Conservation (phyloP, 2,888 invertebrate genomes). For the Coenonympha arcania region DNA sequence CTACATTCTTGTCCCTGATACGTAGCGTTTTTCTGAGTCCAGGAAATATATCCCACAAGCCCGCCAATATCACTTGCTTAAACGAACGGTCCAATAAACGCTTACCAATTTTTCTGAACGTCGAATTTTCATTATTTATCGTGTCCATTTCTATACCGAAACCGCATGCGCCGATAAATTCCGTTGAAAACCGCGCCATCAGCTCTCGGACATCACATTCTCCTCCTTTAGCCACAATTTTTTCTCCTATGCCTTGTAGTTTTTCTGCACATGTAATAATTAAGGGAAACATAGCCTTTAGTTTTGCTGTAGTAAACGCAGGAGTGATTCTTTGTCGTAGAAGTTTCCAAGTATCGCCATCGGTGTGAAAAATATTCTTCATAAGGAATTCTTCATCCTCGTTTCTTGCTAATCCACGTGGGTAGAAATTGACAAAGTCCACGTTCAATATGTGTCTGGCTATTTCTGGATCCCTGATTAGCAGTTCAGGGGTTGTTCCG, state of each 20-base stretch:
- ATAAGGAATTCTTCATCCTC: conserved; percentile 41
- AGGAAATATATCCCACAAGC: conserved; percentile 42
- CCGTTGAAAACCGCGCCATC: conserved; percentile 44
- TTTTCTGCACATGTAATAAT: conserved; percentile 51
- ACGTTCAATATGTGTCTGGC: conserved; percentile 40
- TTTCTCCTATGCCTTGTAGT: conserved; percentile 32
- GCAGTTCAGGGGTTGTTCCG: conserved; percentile 44
- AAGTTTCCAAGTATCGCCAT: conserved; percentile 56
- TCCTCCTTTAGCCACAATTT: conserved; percentile 32
- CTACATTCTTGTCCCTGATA: conserved; percentile 27
- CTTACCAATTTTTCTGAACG: conserved; percentile 35
- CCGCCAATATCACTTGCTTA: conserved; percentile 27
- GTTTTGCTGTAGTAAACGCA: conserved; percentile 52
- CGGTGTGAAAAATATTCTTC: conserved; percentile 44
- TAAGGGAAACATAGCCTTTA: conserved; percentile 58
- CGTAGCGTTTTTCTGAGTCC: conserved; percentile 32
- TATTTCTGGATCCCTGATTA: conserved; percentile 49
- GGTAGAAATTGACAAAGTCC: conserved; percentile 48
- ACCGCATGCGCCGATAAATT: conserved; percentile 46
- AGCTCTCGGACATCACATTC: conserved; percentile 36
- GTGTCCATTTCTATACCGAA: conserved; percentile 41
- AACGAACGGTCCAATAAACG: conserved; percentile 35
- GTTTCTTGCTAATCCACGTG: conserved; percentile 41
- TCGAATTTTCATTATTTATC: conserved; percentile 38
- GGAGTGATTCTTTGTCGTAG: conserved; percentile 52